Base-by-base conservation (phyloP, 2,113 vertebrate genomes). In the Cyanoderma ruficeps region DNA sequence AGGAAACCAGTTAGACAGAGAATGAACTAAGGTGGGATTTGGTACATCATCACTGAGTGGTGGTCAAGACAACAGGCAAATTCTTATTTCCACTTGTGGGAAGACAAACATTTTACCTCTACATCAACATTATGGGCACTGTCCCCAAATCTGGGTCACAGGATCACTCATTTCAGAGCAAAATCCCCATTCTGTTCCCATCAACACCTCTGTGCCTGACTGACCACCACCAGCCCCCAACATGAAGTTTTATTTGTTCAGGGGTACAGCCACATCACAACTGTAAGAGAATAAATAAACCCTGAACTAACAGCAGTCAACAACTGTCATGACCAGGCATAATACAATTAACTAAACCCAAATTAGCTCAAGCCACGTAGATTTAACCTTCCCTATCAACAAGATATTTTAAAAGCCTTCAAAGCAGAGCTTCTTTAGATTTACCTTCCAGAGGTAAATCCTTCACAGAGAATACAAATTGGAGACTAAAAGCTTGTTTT, bases 21-120 rank as follows among this genome's bases (percentile, higher is more conserved):
- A 65, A 67, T n/a, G 23, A 81, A 33, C 42, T 35, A 30, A 25
- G 25, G 24, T 24, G 18, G n/a, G 23, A 61, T 24, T 22, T 57
- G 21, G 63, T 65, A 53, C 37, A 24, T 21, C 37, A 16, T 15
- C 0, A 0, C 30, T 7, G 13, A 64, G 13, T 6, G 35, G 22
- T 7, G 11, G 13, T 37, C 8, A 60, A 47, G 33, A 82, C 2
- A 15, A 70, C 27, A 39, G 23, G 63, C 0, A 0, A 68, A 76
- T 47, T 44, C 16, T 78, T 84, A n/a, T 5, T 78, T 79, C 16
- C 15, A 22, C 27, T 59, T 27, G 60, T 6, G 22, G 14, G n/a
- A 85, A 60, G 39, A 68, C 20, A 42, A 56, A 56, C 15, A 31
- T 82, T 56, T 50, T 16, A 71, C 6, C 23, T 91, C 27, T 59